phyloP scores from a whole-genome alignment of 2,888 invertebrate genomes.

The Nomada fabriciana region DNA sequence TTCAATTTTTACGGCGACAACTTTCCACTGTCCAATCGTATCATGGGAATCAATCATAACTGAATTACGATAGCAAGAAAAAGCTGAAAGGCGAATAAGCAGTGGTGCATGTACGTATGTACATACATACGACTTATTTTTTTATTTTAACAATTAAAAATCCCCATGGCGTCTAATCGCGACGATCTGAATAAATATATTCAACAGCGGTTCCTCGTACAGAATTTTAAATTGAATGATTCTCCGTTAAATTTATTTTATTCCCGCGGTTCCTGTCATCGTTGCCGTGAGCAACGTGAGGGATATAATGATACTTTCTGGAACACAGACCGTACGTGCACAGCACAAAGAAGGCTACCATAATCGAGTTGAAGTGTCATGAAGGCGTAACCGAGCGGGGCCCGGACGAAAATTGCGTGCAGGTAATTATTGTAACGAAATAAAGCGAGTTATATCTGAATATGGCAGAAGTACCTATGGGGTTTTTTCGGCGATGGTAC shows the following conservation, averaged over 20 bases:
- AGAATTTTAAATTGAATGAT: background rate
- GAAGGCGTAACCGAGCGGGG: conserved; percentile 30
- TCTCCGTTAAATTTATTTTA: background rate
- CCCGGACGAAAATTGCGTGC: conserved; percentile 64
- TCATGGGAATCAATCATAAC: background rate
- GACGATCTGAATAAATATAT: no score
- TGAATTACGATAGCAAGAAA: no score
- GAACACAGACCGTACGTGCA: background rate
- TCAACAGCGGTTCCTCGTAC: no score
- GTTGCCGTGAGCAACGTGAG: conserved; percentile 12
- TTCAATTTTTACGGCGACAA: conserved; percentile 38
- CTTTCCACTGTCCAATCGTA: background rate
- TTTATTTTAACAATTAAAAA: no score
- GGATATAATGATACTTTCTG: conserved; percentile 19
- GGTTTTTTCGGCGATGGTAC: conserved; percentile 56
- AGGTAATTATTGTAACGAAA: conserved; percentile 72
- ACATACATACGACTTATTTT: no score
- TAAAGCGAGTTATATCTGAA: conserved; percentile 62
- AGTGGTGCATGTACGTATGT: no score
- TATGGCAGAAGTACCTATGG: conserved; percentile 61
- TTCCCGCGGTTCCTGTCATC: conserved; percentile 15
- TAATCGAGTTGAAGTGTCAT: conserved; percentile 22
- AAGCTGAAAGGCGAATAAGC: background rate
- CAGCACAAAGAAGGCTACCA: conserved; percentile 7
- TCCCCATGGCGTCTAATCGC: no score